phyloP scores from a whole-genome alignment of 2,888 invertebrate species.

The Liopterus haemorrhoidalis region DNA sequence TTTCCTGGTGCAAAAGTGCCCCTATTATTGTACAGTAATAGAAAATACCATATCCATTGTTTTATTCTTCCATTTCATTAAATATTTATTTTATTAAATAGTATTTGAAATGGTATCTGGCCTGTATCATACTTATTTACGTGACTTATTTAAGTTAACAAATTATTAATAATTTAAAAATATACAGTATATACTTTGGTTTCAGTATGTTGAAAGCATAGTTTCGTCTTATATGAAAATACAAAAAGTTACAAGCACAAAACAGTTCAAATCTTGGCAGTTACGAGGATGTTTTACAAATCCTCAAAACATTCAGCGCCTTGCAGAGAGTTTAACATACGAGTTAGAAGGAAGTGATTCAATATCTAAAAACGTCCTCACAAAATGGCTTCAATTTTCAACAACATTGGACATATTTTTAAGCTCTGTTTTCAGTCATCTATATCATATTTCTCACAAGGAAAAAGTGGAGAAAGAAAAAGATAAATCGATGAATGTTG shows the following conservation, averaged over 20 bases:
- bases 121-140: too few relatives aligned
- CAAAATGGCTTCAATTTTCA: constrained; percentile 48
- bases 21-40: too few relatives aligned
- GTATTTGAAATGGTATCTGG: too few relatives aligned
- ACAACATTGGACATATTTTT: constrained; percentile 48
- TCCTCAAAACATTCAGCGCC: constrained; percentile 52
- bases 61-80: too few relatives aligned
- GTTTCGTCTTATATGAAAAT: constrained; percentile 69
- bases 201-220: constrained; percentile 69
- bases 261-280: constrained; percentile 55
- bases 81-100: constrained; percentile 2
- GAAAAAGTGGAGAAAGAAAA: constrained; percentile 45
- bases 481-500: constrained; percentile 24
- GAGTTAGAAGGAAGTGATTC: constrained; percentile 45
- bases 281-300: constrained; percentile 53
- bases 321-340: constrained; percentile 54
- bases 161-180: too few relatives aligned
- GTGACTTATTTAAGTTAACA: too few relatives aligned
- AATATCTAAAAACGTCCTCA: constrained; percentile 44
- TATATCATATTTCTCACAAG: constrained; percentile 51
- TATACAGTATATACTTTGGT: too few relatives aligned
- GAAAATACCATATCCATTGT: too few relatives aligned
- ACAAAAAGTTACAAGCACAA: constrained; percentile 52
- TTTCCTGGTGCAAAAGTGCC: too few relatives aligned
- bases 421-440: constrained; percentile 51